These are phyloP conservation scores for Formicarius rufipectus DNA, from an alignment of 2,113 vertebrate species.

Conservation along the genomic window DNA sequence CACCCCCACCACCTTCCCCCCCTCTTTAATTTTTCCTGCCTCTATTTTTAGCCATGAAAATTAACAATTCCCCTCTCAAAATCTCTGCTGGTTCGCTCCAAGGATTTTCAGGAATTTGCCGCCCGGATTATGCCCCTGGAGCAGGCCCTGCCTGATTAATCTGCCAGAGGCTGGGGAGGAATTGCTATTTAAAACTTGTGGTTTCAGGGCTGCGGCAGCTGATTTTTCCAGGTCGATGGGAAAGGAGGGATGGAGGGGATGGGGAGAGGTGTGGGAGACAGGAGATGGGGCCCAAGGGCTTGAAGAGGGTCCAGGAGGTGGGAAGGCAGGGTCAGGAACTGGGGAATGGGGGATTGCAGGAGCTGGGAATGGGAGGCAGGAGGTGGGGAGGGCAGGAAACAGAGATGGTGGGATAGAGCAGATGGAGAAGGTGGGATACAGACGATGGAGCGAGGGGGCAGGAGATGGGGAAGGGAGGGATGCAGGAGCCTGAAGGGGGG, in stretches of 20 bases:
- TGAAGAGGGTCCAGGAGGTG: not conserved
- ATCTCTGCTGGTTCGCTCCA: not conserved
- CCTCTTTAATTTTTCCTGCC: not conserved
- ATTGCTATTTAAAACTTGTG: not conserved
- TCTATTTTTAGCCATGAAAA: conserved; percentile 1
- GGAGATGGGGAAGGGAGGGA: too few relatives aligned
- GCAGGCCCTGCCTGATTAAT: not conserved
- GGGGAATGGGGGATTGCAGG: too few relatives aligned
- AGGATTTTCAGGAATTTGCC: not conserved
- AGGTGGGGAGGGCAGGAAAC: too few relatives aligned
- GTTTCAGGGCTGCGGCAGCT: not conserved
- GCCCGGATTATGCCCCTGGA: not conserved
- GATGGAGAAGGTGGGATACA: too few relatives aligned
- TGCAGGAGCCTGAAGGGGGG: not conserved
- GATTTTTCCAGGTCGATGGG: not conserved
- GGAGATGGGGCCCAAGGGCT: not conserved
- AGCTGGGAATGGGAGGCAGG: not conserved
- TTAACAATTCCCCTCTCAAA: not conserved
- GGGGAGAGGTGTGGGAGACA: too few relatives aligned
- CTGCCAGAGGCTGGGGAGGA: not conserved
- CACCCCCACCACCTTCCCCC: not conserved
- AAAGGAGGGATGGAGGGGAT: too few relatives aligned
- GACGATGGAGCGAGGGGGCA: too few relatives aligned
- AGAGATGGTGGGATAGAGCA: too few relatives aligned
- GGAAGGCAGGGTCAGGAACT: not conserved